phyloP scores from a whole-genome alignment of 1,140 invertebrate genomes.

The Agrypnia vestita region DNA sequence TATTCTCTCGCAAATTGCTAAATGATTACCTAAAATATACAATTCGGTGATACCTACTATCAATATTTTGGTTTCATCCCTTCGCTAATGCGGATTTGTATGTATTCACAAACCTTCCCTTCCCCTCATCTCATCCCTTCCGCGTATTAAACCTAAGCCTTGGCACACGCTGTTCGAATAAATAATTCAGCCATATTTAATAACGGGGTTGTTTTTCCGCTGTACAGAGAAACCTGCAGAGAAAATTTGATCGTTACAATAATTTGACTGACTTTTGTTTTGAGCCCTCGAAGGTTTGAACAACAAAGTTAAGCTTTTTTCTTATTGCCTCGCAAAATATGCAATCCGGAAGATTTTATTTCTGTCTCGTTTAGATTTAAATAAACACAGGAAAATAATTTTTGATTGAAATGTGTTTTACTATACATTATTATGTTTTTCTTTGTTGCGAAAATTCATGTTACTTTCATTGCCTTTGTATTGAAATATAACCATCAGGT shows the following conservation, averaged over 20 bases:
- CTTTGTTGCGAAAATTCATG: no score
- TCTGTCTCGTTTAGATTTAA: no score
- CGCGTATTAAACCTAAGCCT: slow-evolving; percentile 16
- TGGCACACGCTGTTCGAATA: slow-evolving; percentile 21
- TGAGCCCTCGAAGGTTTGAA: not conserved
- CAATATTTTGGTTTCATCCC: slow-evolving; percentile 44
- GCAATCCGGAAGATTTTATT: no score
- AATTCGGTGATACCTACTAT: slow-evolving; percentile 23
- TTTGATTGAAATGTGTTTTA: no score
- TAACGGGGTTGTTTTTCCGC: slow-evolving; percentile 22
- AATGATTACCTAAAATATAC: slow-evolving; percentile 30
- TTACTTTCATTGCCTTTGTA: no score
- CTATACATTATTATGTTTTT: no score
- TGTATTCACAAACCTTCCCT: slow-evolving; percentile 20
- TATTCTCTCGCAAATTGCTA: slow-evolving; percentile 2
- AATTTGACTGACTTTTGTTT: not conserved
- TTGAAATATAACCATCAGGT: no score
- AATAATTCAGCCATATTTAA: slow-evolving; percentile 41
- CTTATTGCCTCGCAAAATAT: no score
- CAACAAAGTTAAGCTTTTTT: no score
- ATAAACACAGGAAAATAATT: no score
- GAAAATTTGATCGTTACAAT: slow-evolving; percentile 30
- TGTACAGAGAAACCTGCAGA: slow-evolving; percentile 14
- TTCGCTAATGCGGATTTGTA: slow-evolving; percentile 29
- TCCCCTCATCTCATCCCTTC: not conserved